phyloP scores from a whole-genome alignment of 2,113 vertebrate species.

The Coreoperca whiteheadi region DNA sequence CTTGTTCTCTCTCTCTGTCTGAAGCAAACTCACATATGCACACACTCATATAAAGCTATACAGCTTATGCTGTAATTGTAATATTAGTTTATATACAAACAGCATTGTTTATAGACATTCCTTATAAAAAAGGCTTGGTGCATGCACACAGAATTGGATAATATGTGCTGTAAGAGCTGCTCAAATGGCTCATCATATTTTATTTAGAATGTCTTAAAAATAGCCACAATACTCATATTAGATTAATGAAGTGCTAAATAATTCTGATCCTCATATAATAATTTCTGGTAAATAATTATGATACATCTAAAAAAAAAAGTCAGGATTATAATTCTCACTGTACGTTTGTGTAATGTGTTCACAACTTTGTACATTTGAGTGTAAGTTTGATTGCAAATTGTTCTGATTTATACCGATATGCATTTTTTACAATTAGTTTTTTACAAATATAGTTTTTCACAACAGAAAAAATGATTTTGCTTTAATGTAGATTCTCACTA shows the following conservation, averaged over 20 bases:
- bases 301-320: background rate
- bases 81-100: background rate
- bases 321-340: background rate
- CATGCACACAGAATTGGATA: background rate
- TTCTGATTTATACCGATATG: background rate
- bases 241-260: background rate
- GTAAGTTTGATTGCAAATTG: background rate
- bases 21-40: background rate
- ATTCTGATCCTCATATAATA: background rate
- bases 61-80: background rate
- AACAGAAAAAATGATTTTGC: background rate
- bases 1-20: background rate
- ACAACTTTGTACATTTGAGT: background rate
- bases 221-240: background rate
- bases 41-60: background rate
- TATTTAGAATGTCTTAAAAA: conserved; percentile 4
- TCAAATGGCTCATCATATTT: background rate
- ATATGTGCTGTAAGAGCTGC: background rate
- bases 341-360: background rate
- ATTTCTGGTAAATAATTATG: background rate
- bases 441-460: background rate
- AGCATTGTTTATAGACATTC: background rate
- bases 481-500: background rate
- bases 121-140: background rate
- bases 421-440: background rate